Conservation (phyloP, 2,888 invertebrate genomes). For the Cheiracanthium punctorium region DNA sequence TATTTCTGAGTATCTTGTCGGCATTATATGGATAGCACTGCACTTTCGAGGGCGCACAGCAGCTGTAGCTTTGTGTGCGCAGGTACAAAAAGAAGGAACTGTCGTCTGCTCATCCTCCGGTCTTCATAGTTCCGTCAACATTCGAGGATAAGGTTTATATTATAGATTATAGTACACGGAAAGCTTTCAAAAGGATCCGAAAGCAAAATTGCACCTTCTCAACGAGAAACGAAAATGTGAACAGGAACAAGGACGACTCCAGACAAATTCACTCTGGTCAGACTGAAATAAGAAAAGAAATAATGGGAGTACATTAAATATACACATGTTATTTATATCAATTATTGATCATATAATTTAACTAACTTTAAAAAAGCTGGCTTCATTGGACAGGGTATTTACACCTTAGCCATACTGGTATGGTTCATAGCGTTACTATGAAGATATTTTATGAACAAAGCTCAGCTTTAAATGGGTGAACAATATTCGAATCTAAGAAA, state of each 20-base stretch:
- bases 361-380: too few species aligned
- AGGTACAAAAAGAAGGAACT: conserved; percentile 67
- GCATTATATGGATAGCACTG: conserved; percentile 17
- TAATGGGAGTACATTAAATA: too few species aligned
- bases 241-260: conserved; percentile 67
- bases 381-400: too few species aligned
- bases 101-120: conserved; percentile 64
- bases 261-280: conserved; percentile 61
- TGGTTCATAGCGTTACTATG: too few species aligned
- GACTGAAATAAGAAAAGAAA: conserved; percentile 46
- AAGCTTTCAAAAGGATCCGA: conserved; percentile 46
- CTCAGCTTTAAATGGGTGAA: too few species aligned
- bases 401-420: too few species aligned
- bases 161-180: conserved; percentile 62
- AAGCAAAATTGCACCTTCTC: conserved; percentile 65
- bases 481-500: too few species aligned
- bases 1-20: too few species aligned
- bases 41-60: conserved; percentile 41
- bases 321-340: too few species aligned
- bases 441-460: too few species aligned
- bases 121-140: conserved; percentile 51
- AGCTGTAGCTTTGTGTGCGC: conserved; percentile 43
- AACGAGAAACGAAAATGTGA: conserved; percentile 58
- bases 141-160: conserved; percentile 61
- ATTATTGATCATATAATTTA: too few species aligned